Base-by-base conservation (phyloP, 1,140 invertebrate genomes). In the Philopotamus ludificatus region DNA sequence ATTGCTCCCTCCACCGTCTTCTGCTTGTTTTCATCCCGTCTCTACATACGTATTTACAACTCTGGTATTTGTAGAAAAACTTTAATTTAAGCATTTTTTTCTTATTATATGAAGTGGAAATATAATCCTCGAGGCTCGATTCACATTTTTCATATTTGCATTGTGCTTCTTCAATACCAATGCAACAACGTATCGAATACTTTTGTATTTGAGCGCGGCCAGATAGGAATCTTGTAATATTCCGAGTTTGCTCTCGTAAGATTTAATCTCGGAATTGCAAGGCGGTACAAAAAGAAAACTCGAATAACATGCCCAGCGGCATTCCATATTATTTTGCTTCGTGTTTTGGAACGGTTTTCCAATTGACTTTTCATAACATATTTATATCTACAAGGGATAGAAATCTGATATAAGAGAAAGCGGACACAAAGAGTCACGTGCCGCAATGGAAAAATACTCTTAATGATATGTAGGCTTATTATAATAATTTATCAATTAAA, bases 261-360 rank as follows among this genome's bases (percentile, higher is more conserved):
- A 68, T 68, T 68, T 65, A 68, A 68, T 68, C 67, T 68, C 26
- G 53, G 51, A 68, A 68, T 65, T 68, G 67, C 59, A 65, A 41
- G 50, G 22, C 58, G 54, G 21, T 62, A 62, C 60, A 58, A 65
- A 65, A 68, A 25, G 62, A 65, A 62, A 57, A 58, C 51, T 63
- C 63, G 45, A 68, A 65, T 63, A 68, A 62, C 63, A 61, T 50
- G 58, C 10, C 67, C 67, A 12, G 54, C 23, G 67, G 67, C 63
- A 28, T 50, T 65, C 44, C 34, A 39, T 12, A 42, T 64, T 58
- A 45, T 68, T 62, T 68, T 61, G 34, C 47, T 61, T 61, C 59
- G 55, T 64, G 54, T 68, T 63, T 15, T 21, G 21, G 26, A 68
- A 61, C 53, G 57, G 49, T 65, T 68, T 68, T 41, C 42, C 49